Conservation (phyloP, 2,888 invertebrate species). For the Sepioteuthis lessoniana region DNA sequence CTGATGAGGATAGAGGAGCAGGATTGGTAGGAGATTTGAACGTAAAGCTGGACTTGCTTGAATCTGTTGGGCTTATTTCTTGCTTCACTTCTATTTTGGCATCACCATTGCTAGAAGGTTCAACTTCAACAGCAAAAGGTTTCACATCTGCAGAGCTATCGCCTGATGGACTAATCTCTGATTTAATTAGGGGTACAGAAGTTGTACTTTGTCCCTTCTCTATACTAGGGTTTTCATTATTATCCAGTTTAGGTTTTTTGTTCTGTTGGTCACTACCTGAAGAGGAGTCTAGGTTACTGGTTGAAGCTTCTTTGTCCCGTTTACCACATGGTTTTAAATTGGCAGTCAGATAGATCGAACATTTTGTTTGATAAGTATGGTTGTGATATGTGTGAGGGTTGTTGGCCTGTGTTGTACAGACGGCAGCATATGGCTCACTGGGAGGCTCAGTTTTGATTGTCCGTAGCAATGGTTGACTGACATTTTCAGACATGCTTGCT, state of each 20-base stretch:
- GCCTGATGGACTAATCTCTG: neutral
- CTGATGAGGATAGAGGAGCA: neutral
- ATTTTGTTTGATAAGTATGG: constrained; percentile 41
- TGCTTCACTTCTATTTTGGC: neutral
- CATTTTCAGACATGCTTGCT: neutral
- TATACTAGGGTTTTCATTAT: neutral
- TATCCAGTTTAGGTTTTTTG: constrained; percentile 36
- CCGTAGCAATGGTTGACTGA: neutral
- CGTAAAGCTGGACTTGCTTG: neutral
- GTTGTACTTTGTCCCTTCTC: constrained; percentile 1
- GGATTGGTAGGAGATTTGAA: neutral
- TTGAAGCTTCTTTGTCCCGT: constrained; percentile 25
- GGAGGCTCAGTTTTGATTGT: constrained; percentile 15
- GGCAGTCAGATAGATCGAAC: constrained; percentile 36
- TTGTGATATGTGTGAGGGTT: constrained; percentile 36
- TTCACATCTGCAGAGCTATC: neutral
- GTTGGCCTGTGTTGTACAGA: neutral
- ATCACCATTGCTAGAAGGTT: constrained; percentile 16
- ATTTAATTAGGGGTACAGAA: neutral
- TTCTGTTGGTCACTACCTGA: neutral
- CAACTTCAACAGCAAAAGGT: neutral
- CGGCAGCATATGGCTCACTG: neutral
- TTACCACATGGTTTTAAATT: constrained; percentile 36
- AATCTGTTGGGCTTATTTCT: neutral
- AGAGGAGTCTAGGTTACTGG: neutral